Conservation (phyloP, 2,113 vertebrate genomes). For the Burhinus oedicnemus region DNA sequence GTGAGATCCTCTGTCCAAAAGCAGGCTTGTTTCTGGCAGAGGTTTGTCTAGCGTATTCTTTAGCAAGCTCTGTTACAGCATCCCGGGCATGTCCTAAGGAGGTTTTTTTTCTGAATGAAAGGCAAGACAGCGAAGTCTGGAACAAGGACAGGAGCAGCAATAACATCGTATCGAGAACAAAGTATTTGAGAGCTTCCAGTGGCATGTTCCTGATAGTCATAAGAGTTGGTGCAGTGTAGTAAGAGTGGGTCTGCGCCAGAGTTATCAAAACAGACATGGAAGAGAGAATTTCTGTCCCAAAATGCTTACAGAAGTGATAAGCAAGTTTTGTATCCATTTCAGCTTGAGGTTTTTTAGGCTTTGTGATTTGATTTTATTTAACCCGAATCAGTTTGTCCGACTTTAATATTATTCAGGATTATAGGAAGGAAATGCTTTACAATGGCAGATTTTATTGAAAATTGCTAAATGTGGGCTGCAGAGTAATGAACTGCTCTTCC, state of each 20-base stretch:
- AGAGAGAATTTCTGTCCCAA: not conserved
- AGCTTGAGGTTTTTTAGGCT: not conserved
- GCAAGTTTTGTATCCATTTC: not conserved
- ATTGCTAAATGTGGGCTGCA: not conserved
- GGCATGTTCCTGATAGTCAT: not conserved
- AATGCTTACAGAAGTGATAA: not conserved
- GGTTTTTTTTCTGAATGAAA: not conserved
- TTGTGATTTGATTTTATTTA: not conserved
- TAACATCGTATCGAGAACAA: not conserved
- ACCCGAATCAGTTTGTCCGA: not conserved
- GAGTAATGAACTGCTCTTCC: not conserved
- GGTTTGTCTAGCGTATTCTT: not conserved
- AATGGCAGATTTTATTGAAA: not conserved
- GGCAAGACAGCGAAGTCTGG: not conserved
- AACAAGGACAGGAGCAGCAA: not conserved
- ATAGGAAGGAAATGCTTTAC: not conserved
- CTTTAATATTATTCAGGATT: not conserved
- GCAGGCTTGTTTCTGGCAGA: conserved; percentile 1
- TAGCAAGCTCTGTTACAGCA: not conserved
- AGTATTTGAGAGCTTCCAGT: not conserved
- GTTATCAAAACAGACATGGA: not conserved
- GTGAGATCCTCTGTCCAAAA: conserved; percentile 21
- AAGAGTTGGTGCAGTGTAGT: not conserved
- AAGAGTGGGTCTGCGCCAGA: not conserved
- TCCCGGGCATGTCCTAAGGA: not conserved